Percentiles rank a stretch among this genome's conserved stretches.
These are phyloP conservation scores for Spermophilus dauricus DNA, from an alignment of 2,113 vertebrate genomes.

Conservation along the genomic window DNA sequence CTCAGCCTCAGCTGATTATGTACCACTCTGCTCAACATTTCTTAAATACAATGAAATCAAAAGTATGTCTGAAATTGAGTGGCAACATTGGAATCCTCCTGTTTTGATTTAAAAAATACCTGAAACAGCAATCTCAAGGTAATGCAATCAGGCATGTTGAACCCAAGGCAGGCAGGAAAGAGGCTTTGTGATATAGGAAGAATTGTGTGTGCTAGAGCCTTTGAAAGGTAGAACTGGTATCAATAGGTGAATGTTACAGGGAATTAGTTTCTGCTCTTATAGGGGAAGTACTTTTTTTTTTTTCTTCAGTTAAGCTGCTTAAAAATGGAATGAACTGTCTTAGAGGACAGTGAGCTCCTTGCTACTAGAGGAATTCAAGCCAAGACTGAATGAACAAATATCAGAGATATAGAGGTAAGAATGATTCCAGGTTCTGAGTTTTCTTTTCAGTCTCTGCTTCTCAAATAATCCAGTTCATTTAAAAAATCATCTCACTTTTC, in stretches of 20 bases:
- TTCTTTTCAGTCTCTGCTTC: constrained; percentile 25
- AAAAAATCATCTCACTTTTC: constrained; percentile 55
- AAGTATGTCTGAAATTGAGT: background rate
- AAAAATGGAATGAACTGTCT: background rate
- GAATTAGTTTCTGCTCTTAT: background rate
- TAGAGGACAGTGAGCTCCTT: background rate
- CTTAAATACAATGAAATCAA: background rate
- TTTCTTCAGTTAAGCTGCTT: background rate
- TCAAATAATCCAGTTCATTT: constrained; percentile 22
- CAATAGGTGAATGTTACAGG: background rate
- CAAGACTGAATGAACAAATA: background rate
- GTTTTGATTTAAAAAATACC: background rate
- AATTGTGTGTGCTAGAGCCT: background rate
- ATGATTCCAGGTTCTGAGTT: background rate
- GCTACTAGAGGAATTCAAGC: constrained; percentile 4
- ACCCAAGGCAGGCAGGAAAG: background rate
- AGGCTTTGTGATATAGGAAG: background rate
- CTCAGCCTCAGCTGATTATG: background rate
- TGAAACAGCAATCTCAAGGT: background rate
- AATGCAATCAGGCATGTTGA: background rate
- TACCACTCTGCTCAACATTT: background rate
- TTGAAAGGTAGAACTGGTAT: background rate
- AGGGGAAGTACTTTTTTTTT: background rate
- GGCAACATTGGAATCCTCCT: background rate
- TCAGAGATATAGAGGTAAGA: background rate